phyloP scores from a whole-genome alignment of 2,888 invertebrate genomes.

The Drosophila picticornis region DNA sequence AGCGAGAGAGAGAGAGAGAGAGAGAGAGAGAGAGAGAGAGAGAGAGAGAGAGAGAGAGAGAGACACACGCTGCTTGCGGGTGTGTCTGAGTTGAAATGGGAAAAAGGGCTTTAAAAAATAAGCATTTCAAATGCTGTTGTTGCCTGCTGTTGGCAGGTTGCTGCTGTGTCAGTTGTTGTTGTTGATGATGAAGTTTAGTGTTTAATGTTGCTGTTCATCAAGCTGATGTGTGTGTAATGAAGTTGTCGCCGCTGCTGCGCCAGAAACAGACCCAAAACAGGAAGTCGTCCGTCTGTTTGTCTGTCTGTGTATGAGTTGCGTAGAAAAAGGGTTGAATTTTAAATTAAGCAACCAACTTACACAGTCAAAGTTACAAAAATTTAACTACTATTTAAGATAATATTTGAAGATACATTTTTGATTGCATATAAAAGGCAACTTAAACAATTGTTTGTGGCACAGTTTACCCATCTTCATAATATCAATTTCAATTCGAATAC shows the following conservation, averaged over 20 bases:
- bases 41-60: background rate
- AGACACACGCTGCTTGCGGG: slow-evolving; percentile 13
- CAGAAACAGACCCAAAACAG: slow-evolving; percentile 33
- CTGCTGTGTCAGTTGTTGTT: slow-evolving; percentile 9
- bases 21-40: background rate
- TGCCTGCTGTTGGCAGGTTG: slow-evolving; percentile 16
- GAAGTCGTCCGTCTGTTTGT: slow-evolving; percentile 12
- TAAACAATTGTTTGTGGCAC: background rate
- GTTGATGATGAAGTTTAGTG: slow-evolving; percentile 16
- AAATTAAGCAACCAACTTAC: slow-evolving; percentile 19
- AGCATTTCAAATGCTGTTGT: background rate
- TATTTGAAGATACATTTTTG: background rate
- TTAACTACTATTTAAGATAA: background rate
- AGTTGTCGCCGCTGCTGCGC: slow-evolving; percentile 18
- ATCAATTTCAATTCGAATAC: too few relatives aligned
- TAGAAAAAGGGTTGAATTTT: slow-evolving; percentile 4
- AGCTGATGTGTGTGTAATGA: slow-evolving; percentile 28
- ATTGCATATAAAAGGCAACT: background rate
- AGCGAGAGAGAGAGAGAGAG: background rate
- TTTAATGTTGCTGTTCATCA: slow-evolving; percentile 37
- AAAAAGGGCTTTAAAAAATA: slow-evolving; percentile 13
- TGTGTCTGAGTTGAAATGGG: slow-evolving; percentile 14
- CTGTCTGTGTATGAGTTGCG: too few relatives aligned
- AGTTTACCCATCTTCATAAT: background rate
- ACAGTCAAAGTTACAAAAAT: background rate